Percentiles rank a stretch among this genome's conserved stretches.
These are phyloP conservation scores for Antechinus flavipes DNA, from an alignment of 2,113 vertebrate species.

Conservation along the genomic window DNA sequence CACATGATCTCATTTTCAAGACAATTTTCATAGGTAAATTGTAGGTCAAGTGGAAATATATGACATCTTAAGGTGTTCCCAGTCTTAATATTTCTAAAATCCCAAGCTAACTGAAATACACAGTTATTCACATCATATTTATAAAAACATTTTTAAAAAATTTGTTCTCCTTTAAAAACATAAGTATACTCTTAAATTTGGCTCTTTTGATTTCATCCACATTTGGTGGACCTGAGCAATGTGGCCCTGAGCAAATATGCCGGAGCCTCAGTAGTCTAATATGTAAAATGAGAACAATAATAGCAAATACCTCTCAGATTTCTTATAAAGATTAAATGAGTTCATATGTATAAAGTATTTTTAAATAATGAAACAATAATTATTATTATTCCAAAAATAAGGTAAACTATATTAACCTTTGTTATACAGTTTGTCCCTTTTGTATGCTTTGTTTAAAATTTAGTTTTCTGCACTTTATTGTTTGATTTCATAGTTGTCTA, in stretches of 20 bases:
- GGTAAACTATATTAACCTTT: too few species aligned
- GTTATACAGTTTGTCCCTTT: too few species aligned
- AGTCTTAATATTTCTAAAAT: neutral
- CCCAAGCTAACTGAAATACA: neutral
- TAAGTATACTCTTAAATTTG: neutral
- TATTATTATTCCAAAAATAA: too few species aligned
- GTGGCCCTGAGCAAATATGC: neutral
- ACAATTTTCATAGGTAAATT: neutral
- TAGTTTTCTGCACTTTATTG: too few species aligned
- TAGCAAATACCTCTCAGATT: neutral
- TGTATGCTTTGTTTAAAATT: too few species aligned
- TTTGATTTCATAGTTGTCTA: too few species aligned
- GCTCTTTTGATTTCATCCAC: neutral
- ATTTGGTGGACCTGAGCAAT: neutral
- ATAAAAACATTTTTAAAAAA: neutral
- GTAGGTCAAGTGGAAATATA: neutral
- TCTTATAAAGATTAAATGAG: neutral
- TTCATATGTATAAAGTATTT: too few species aligned
- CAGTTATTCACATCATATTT: neutral
- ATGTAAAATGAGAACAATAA: neutral
- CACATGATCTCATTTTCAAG: neutral
- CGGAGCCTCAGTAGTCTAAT: neutral
- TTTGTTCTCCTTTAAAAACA: neutral
- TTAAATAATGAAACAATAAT: too few species aligned
- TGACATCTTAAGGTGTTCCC: neutral